Evolutionary conservation across 1,140 invertebrate genomes (phyloP), one percentile per base, ranked within the genome.

Genomic region (Apis florea): DNA sequence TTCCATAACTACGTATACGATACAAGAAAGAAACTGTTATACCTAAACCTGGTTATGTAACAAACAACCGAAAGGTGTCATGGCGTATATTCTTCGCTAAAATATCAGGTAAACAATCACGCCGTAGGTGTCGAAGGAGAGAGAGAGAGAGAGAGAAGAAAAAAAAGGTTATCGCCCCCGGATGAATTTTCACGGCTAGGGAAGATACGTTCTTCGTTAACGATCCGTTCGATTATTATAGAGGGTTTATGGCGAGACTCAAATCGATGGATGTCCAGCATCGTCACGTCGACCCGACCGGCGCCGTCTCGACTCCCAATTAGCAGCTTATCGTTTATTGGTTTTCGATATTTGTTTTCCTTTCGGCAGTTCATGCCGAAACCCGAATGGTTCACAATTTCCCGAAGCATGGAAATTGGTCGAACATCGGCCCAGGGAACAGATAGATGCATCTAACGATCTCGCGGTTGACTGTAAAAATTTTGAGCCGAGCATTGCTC

Each of bases 301-400:
- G 83, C 88, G 90, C 89, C 88, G 89, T 93, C 91, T 93, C 91
- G 89, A 85, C 89, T 90, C 86, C 90, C 91, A 93, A 93, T 93
- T 93, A 93, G 90, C 91, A 91, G 86, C 89, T 92, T 93, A 92
- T 92, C 92, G 90, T 90, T 92, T 93, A 92, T 91, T 91, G 91
- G 88, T 93, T 93, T 92, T 89, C 92, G 90, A 93, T 93, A 92
- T 92, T 91, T 89, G 79, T 92, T 90, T 87, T 88, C 66, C 70
- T 86, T 83, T 84, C 59, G 56, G 67, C 64, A 79, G 61, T 71
- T 87, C 70, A 76, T 51, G 49, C 77, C 83, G 74, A 84, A 70
- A 31, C 82, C 15, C 76, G 64, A 70, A 61, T 64, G 69, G 67
- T 59, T 81, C 66, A 66, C 40, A 66, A 79, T 87, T 79, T 81